A percentile compares a stretch with the other conserved stretches of the same genome.
phyloP scores from a whole-genome alignment of 2,888 invertebrate genomes.

The Sinelater perroti region DNA sequence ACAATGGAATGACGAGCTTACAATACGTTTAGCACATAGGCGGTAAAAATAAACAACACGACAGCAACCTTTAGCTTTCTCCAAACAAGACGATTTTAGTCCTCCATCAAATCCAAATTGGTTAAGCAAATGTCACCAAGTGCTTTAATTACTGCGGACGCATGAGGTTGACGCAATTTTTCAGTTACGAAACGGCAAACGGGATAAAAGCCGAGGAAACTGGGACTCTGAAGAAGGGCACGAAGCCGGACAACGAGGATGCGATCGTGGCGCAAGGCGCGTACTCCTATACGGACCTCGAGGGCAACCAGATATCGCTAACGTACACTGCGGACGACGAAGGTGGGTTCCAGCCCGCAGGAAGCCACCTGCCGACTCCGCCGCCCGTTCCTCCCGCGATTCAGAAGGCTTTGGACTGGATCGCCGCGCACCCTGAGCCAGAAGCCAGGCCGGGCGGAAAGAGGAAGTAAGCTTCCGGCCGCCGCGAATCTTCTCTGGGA shows the following conservation, averaged over 20 bases:
- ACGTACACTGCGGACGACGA: conserved; percentile 78
- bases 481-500: background rate
- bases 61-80: conserved; percentile 35
- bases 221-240: conserved; percentile 78
- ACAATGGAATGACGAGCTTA: conserved; percentile 16
- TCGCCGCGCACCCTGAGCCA: conserved; percentile 71
- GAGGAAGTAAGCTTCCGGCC: background rate
- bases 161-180: background rate
- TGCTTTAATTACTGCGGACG: background rate
- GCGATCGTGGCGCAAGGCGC: conserved; percentile 74
- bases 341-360: conserved; percentile 67
- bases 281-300: conserved; percentile 74
- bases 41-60: conserved; percentile 17
- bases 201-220: conserved; percentile 83
- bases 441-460: conserved; percentile 43
- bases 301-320: conserved; percentile 74
- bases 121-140: conserved; percentile 4
- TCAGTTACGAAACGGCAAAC: conserved; percentile 82
- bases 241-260: conserved; percentile 71
- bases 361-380: conserved; percentile 78
- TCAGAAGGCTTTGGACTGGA: conserved; percentile 76
- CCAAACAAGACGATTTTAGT: conserved; percentile 26
- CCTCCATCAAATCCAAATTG: conserved; percentile 13
- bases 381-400: conserved; percentile 80
- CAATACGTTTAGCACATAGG: conserved; percentile 14